Evolutionary conservation across 2,113 vertebrate species (phyloP), one percentile per base, ranked within the genome.

Genomic region (Heptranchias perlo): DNA sequence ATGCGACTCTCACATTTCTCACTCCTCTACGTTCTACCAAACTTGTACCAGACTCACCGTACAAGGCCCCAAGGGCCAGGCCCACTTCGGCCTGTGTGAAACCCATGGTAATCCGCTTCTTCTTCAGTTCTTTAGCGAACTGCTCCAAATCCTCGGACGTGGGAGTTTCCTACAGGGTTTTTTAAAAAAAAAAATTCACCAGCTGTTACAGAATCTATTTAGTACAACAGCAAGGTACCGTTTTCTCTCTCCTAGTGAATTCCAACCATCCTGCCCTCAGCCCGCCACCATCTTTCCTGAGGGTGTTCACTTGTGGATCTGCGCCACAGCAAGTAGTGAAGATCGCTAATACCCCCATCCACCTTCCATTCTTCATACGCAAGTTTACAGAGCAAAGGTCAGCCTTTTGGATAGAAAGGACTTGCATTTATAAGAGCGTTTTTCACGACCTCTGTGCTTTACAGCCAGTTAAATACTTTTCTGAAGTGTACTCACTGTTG

Each of bases 81-180:
- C 97, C 97, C 21, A 97, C 96, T 16, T 97, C 97, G 4, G 96
- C 96, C 78, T 97, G 97, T 2, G 97, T 97, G 95, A 96, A 97
- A 0, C 97, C 97, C 94, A 96, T 5, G 0, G 96, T 96, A n/a
- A 97, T 96, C 1, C 97, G 86, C 61, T 96, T 97, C 65, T 96
- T 96, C 52, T 97, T 97, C 5, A 97, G 91, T 6, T 96, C 94
- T 44, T 97, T 97, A 16, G 97, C 96, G 96, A 97, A 97, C 10
- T 96, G 96, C 96, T 97, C 96, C 96, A 97, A 86, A 21, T 97
- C 96, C 8, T 95, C 94, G 0, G 92, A 44, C 21, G 95, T 96
- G 0, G 84, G 89, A 28, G 93, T 39, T 44, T 96, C 97, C 97
- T 97, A 35, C 28, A 89, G 18, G 23, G 49, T 10, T 1, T n/a